Base-by-base conservation (phyloP, 2,113 vertebrate species). In the Platycercus adscitus region DNA sequence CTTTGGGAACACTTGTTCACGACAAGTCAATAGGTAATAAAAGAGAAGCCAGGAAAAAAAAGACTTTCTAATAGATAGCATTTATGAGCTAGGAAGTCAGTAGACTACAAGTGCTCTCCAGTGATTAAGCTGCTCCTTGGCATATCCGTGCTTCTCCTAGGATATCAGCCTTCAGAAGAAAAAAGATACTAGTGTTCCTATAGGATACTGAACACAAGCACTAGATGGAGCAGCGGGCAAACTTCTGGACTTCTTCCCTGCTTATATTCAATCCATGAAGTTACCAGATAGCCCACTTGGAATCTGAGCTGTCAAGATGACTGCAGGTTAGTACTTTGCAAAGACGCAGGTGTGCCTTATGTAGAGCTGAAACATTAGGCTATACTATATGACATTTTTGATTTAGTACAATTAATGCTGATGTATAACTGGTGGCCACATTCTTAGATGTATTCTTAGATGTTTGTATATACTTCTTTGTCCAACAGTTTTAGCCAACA, bases 221-320 rank as follows among this genome's bases (percentile, higher is more conserved):
- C 94, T 97, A 97, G 97, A 86, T 97, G 97, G 96, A 95, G 97
- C 95, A 96, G 50, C 29, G 88, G 63, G 77, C 89, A 93, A 97
- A 91, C 77, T 29, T 95, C 72, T 93, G 72, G 69, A 56, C 46
- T 79, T 39, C 52, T 75, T 81, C 46, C 17, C 52, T 52, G 60
- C 65, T 92, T 77, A 11, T 47, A 63, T 78, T 66, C 56, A 61
- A 37, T 41, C 31, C 84, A 5, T 3, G 23, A 55, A 90, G 89
- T 60, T 84, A 69, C 41, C 90, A 43, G 43, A 87, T 10, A 86
- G 73, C 50, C 56, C 7, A 11, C 55, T 11, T 17, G 83, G 83
- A 92, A 91, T 61, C 14, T 26, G 77, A 94, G 80, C 66, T 64
- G 52, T 29, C 39, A 41, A 12, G 43, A 79, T 33, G 55, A 60